Evolutionary conservation across 2,113 vertebrate genomes (phyloP).

Genomic region (Rutilus rutilus): DNA sequence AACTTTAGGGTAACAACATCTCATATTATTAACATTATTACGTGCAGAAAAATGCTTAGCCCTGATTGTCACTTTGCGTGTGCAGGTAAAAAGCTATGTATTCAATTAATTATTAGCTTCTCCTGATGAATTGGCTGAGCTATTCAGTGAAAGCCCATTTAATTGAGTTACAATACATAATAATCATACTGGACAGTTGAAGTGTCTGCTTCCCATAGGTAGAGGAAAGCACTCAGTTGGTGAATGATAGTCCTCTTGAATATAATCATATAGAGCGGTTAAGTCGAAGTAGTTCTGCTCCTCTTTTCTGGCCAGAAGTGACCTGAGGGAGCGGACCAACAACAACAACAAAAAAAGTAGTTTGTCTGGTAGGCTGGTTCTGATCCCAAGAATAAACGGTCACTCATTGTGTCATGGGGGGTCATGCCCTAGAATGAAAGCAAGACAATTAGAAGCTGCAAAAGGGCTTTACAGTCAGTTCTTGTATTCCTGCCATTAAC

Average conservation of each 20-base stretch:
- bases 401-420: slow-evolving; percentile 31
- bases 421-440: slow-evolving; percentile 53
- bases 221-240: slow-evolving; percentile 67
- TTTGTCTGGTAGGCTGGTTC: slow-evolving; percentile 23
- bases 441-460: slow-evolving; percentile 21
- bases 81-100: not conserved
- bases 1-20: not conserved
- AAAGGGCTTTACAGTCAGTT: slow-evolving; percentile 48
- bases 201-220: slow-evolving; percentile 66
- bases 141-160: slow-evolving; percentile 30
- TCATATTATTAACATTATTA: not conserved
- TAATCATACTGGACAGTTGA: slow-evolving; percentile 62
- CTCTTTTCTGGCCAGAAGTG: slow-evolving; percentile 13
- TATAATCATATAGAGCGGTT: slow-evolving; percentile 43
- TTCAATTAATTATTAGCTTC: slow-evolving; percentile 4
- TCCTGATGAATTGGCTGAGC: slow-evolving; percentile 19
- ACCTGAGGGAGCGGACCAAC: not conserved
- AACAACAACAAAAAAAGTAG: slow-evolving; percentile 4
- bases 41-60: not conserved
- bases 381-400: slow-evolving; percentile 17
- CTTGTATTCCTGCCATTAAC: slow-evolving; percentile 39
- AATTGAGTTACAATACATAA: slow-evolving; percentile 53
- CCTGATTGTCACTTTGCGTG: not conserved
- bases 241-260: slow-evolving; percentile 62
- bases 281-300: slow-evolving; percentile 16